Evolutionary conservation across 2,888 invertebrate species (phyloP).

Genomic region (Teinopalpus imperialis): DNA sequence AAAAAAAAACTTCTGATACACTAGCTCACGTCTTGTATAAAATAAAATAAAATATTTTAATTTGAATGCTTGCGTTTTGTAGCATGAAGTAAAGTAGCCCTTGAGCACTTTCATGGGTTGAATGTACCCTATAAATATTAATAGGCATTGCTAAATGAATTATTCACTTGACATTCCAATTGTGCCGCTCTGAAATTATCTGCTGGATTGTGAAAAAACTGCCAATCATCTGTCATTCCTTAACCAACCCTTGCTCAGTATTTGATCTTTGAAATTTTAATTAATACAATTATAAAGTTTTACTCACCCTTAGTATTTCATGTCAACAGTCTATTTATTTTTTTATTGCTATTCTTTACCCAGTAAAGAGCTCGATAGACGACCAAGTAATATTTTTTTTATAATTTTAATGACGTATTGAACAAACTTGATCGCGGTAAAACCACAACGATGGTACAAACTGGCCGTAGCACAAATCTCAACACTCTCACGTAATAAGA

Average conservation of each 20-base stretch:
- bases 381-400: too few species aligned
- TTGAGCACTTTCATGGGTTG: not conserved
- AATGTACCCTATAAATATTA: not conserved
- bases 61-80: too few species aligned
- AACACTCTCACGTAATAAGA: too few species aligned
- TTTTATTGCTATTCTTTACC: too few species aligned
- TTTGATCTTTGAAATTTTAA: slow-evolving; percentile 7
- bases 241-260: slow-evolving; percentile 9
- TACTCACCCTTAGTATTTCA: slow-evolving; percentile 1
- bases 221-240: slow-evolving; percentile 19
- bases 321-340: slow-evolving; percentile 8
- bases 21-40: too few species aligned
- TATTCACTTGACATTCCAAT: slow-evolving; percentile 20
- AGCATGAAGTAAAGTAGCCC: not conserved
- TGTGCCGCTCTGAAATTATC: not conserved
- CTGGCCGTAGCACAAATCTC: too few species aligned
- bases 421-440: too few species aligned
- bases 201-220: slow-evolving; percentile 10
- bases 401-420: too few species aligned
- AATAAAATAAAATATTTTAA: too few species aligned
- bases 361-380: too few species aligned
- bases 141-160: not conserved
- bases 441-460: too few species aligned
- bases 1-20: too few species aligned
- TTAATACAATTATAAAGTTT: slow-evolving; percentile 10